Conservation (phyloP, 1,140 invertebrate species). For the Vollenhovia emeryi region DNA sequence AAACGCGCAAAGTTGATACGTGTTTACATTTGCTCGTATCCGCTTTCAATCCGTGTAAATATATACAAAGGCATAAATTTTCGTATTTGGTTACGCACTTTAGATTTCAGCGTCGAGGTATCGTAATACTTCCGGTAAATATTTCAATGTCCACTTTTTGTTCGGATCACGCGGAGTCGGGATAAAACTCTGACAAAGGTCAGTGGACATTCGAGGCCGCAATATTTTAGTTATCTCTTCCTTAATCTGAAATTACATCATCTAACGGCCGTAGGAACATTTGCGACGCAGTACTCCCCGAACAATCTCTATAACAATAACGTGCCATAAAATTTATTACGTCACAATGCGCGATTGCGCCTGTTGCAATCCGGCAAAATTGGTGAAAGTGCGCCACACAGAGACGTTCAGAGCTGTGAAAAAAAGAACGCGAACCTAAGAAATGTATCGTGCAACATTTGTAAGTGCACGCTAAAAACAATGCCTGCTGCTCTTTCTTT, state of each 20-base stretch:
- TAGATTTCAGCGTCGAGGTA: not conserved
- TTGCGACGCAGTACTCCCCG: not conserved
- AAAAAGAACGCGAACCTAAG: not conserved
- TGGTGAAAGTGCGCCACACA: not conserved
- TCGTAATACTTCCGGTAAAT: not conserved
- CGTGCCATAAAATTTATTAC: not conserved
- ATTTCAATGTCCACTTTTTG: not conserved
- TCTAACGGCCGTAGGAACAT: not conserved
- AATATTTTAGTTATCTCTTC: constrained; percentile 4
- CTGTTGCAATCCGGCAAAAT: not conserved
- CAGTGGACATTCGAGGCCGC: not conserved
- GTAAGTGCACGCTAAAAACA: not conserved
- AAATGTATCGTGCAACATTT: not conserved
- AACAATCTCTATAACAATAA: not conserved
- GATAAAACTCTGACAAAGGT: no score
- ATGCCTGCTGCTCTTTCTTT: not conserved
- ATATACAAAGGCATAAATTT: not conserved
- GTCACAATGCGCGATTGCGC: not conserved
- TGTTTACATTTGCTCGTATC: no score
- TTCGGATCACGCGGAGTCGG: not conserved
- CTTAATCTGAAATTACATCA: not conserved
- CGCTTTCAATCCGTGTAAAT: no score
- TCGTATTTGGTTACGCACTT: not conserved
- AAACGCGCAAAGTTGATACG: not conserved
- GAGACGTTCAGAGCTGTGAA: not conserved